These are phyloP conservation scores for Numenius phaeopus DNA, from an alignment of 2,797 vertebrate species.

Conservation along the genomic window DNA sequence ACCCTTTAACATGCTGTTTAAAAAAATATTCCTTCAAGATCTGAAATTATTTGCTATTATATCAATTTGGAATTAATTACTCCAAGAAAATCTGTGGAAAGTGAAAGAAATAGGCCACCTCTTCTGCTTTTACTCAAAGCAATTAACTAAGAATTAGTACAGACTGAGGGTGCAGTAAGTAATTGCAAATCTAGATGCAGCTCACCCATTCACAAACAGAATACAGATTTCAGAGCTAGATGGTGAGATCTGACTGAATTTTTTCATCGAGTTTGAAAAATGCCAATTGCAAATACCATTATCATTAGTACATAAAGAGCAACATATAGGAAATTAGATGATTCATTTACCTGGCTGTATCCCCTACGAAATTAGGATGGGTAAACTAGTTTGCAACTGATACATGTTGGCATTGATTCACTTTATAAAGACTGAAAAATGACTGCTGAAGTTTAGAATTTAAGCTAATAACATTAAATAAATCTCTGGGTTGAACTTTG, in stretches of 20 bases:
- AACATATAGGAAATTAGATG: neutral
- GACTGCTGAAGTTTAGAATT: neutral
- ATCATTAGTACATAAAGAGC: neutral
- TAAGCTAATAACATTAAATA: neutral
- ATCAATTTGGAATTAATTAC: neutral
- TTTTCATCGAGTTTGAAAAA: neutral
- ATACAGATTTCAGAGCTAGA: neutral
- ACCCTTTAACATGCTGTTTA: neutral
- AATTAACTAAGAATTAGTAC: neutral
- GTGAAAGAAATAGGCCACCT: neutral
- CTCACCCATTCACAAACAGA: neutral
- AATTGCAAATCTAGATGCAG: neutral
- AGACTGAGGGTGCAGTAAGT: neutral
- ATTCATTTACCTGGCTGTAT: neutral
- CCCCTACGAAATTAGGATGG: neutral
- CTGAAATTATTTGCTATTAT: neutral
- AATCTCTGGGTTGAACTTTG: neutral
- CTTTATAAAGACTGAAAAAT: neutral
- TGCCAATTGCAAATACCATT: neutral
- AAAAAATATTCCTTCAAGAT: neutral
- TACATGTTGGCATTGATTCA: neutral
- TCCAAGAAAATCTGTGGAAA: neutral
- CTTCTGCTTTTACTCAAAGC: neutral
- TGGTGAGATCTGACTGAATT: neutral
- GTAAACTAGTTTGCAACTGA: neutral